A percentile compares a stretch with the other conserved stretches of the same genome.
phyloP scores from a whole-genome alignment of 2,797 vertebrate species.

The Bucorvus abyssinicus region DNA sequence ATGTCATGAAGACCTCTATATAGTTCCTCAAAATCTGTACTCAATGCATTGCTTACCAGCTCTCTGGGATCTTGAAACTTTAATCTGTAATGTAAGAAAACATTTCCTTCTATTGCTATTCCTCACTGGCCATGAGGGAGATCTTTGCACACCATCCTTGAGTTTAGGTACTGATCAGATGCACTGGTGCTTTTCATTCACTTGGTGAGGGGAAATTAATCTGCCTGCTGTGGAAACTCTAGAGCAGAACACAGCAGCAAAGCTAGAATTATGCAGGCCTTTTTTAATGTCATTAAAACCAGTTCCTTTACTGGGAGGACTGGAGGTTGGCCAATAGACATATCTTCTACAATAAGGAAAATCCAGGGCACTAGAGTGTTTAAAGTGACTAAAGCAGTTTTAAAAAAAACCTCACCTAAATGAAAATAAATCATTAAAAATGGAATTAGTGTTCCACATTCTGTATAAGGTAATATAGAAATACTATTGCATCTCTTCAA shows the following conservation, averaged over 20 bases:
- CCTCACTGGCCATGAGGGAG: not conserved
- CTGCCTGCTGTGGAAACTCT: not conserved
- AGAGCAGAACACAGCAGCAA: not conserved
- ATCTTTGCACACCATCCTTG: not conserved
- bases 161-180: not conserved
- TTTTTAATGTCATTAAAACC: not conserved
- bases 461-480: constrained; percentile 16
- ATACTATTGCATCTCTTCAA: not conserved
- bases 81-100: not conserved
- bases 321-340: not conserved
- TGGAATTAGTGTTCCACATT: constrained; percentile 1
- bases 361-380: not conserved
- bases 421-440: constrained; percentile 35
- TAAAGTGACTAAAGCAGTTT: not conserved
- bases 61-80: not conserved
- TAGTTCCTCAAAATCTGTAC: not conserved
- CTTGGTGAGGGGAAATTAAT: not conserved
- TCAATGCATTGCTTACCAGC: not conserved
- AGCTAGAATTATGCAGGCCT: not conserved
- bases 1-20: not conserved
- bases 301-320: not conserved
- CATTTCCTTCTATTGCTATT: not conserved
- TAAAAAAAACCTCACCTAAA: not conserved
- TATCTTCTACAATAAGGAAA: not conserved
- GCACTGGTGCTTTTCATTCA: not conserved